Evolutionary conservation across 2,888 invertebrate genomes (phyloP).

Genomic region (Tholera decimalis): DNA sequence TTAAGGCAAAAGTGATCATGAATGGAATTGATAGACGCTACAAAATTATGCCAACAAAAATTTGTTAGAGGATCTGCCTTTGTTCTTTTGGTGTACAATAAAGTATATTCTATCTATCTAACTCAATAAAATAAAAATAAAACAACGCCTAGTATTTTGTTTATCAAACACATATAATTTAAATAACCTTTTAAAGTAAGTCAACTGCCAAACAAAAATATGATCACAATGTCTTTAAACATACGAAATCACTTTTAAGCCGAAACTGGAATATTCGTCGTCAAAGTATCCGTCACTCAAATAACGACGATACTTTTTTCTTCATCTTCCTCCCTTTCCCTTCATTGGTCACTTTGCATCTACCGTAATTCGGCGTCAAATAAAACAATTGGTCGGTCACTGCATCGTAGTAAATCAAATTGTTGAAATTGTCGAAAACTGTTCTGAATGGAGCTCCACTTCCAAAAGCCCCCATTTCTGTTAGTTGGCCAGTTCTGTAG

Average conservation of each 20-base stretch:
- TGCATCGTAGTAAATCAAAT: conserved; percentile 79
- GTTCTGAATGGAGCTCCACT: conserved; percentile 73
- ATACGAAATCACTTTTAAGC: conserved; percentile 7
- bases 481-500: conserved; percentile 68
- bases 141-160: background rate
- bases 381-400: conserved; percentile 75
- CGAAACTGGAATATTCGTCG: conserved; percentile 37
- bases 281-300: conserved; percentile 31
- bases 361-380: conserved; percentile 76
- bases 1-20: too few relatives aligned
- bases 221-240: conserved; percentile 9
- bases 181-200: conserved; percentile 23
- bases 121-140: conserved; percentile 22
- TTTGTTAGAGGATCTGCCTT: too few relatives aligned
- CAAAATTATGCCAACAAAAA: too few relatives aligned
- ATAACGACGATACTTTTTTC: conserved; percentile 51
- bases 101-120: too few relatives aligned
- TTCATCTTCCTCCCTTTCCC: conserved; percentile 62
- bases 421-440: conserved; percentile 80
- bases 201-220: background rate
- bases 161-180: conserved; percentile 15
- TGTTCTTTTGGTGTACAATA: too few relatives aligned
- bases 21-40: too few relatives aligned
- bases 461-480: conserved; percentile 77
- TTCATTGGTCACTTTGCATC: conserved; percentile 73